Evolutionary conservation across 2,113 vertebrate species (phyloP).

Genomic region (Xiphophorus hellerii): DNA sequence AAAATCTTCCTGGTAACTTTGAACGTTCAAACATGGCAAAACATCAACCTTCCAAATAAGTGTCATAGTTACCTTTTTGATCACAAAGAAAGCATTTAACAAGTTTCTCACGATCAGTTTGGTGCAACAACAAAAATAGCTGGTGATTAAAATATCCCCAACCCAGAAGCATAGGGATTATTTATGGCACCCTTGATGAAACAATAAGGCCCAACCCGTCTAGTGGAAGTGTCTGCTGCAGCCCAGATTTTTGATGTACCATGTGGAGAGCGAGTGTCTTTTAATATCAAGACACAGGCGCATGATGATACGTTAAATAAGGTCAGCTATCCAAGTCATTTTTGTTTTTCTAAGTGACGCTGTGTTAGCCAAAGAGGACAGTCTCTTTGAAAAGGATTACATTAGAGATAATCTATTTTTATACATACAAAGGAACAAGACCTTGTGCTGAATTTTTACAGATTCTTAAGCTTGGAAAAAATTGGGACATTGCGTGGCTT

Average conservation of each 20-base stretch:
- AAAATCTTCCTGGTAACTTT: slow-evolving; percentile 53
- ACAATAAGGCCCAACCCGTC: slow-evolving; percentile 64
- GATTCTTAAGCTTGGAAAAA: slow-evolving; percentile 86
- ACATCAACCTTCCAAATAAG: slow-evolving; percentile 55
- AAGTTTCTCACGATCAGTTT: slow-evolving; percentile 63
- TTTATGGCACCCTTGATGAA: slow-evolving; percentile 69
- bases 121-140: slow-evolving; percentile 65
- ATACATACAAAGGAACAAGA: slow-evolving; percentile 88
- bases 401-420: slow-evolving; percentile 91
- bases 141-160: slow-evolving; percentile 65
- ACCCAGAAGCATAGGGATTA: slow-evolving; percentile 63
- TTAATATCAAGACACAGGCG: slow-evolving; percentile 76
- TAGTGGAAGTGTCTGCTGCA: slow-evolving; percentile 58
- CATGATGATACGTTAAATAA: slow-evolving; percentile 75
- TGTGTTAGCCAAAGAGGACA: slow-evolving; percentile 87
- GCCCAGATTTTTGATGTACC: slow-evolving; percentile 58
- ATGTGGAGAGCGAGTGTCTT: slow-evolving; percentile 76
- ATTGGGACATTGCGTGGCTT: slow-evolving; percentile 85
- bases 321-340: slow-evolving; percentile 80
- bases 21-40: slow-evolving; percentile 57
- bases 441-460: slow-evolving; percentile 90
- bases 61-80: slow-evolving; percentile 58
- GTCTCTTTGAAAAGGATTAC: slow-evolving; percentile 87
- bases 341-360: slow-evolving; percentile 86
- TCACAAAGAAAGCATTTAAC: slow-evolving; percentile 51